These are phyloP conservation scores for Neomonachus schauinslandi DNA, from an alignment of 2,113 vertebrate species.

Conservation along the genomic window DNA sequence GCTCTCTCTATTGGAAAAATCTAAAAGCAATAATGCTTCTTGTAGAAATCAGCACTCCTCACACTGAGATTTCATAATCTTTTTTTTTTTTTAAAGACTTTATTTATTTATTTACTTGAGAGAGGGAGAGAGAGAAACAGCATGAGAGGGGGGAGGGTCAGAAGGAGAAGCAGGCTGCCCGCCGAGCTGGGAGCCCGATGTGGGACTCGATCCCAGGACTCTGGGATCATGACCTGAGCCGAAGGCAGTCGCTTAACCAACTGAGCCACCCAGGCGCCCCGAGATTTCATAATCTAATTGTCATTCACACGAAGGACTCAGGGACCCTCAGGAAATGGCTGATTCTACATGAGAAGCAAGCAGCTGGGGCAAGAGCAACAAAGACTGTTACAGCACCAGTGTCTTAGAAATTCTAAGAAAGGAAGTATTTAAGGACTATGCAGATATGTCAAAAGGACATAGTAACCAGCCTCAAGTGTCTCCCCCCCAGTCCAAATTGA, in stretches of 20 bases:
- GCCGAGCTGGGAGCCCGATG: no score
- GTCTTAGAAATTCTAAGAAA: neutral
- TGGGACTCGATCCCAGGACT: no score
- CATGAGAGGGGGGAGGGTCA: no score
- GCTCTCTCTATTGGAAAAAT: neutral
- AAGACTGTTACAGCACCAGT: neutral
- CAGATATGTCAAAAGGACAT: neutral
- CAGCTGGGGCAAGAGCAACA: neutral
- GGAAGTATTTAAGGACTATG: neutral
- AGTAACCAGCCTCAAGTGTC: neutral
- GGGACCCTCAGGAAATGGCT: neutral
- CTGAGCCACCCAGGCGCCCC: no score
- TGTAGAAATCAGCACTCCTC: neutral
- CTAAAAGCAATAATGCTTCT: neutral
- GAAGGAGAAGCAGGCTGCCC: no score
- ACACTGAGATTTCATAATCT: neutral
- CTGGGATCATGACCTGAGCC: no score
- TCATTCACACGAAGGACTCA: neutral
- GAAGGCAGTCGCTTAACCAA: no score
- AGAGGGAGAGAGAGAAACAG: no score
- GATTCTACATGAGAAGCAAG: neutral
- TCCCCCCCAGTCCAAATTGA: neutral
- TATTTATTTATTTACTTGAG: no score
- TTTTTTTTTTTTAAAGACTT: no score
- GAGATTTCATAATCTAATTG: neutral